Evolutionary conservation across 1,140 invertebrate species (phyloP).

Genomic region (Apis laboriosa): DNA sequence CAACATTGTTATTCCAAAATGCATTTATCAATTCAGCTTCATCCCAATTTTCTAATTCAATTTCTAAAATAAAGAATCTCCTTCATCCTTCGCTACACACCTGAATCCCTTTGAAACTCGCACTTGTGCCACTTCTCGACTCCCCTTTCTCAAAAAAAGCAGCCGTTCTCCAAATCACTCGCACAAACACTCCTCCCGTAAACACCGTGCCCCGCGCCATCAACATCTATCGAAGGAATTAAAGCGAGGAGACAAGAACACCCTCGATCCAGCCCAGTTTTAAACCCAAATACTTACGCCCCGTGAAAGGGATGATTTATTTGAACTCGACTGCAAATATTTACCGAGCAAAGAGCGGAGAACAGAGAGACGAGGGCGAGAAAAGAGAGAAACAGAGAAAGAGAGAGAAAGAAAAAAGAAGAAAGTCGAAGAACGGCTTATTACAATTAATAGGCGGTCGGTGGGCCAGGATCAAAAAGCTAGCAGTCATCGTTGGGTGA

Average conservation of each 20-base stretch:
- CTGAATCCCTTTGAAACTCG: neutral
- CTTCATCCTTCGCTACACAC: neutral
- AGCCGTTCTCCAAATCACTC: conserved; percentile 7
- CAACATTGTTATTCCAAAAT: no score
- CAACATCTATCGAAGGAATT: conserved; percentile 15
- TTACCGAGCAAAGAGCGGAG: conserved; percentile 58
- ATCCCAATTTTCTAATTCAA: neutral
- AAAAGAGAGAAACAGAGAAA: neutral
- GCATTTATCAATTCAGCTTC: no score
- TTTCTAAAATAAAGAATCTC: neutral
- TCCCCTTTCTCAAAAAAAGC: neutral
- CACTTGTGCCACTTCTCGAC: neutral
- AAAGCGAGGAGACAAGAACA: neutral
- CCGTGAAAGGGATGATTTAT: conserved; percentile 69
- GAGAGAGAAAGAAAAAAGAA: neutral
- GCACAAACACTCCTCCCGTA: conserved; percentile 1
- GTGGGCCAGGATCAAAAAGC: conserved; percentile 51
- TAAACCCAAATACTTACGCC: conserved; percentile 32
- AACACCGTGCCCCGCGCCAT: neutral
- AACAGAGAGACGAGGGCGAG: conserved; percentile 11
- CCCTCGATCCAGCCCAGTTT: conserved; percentile 33
- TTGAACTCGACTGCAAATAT: conserved; percentile 71
- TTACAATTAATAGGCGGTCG: conserved; percentile 74
- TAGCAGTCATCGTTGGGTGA: conserved; percentile 65
- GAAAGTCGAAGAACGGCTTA: conserved; percentile 56